phyloP scores from a whole-genome alignment of 2,797 vertebrate species.

The Argya squamiceps region DNA sequence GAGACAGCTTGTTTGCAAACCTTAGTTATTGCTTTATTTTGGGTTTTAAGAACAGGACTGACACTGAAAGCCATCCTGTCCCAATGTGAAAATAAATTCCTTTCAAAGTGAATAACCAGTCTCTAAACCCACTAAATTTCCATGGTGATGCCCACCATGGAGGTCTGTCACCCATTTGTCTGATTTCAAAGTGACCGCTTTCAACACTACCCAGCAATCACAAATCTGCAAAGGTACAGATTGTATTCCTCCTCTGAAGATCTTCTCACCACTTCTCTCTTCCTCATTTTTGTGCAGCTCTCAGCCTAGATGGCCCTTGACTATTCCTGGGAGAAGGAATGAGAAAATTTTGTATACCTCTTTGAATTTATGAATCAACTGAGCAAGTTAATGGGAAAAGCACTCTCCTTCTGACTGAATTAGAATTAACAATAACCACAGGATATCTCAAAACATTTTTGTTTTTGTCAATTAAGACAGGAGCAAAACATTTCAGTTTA shows the following conservation, averaged over 20 bases:
- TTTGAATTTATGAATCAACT: not conserved
- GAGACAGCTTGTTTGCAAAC: not conserved
- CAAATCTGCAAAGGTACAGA: not conserved
- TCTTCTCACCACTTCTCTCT: not conserved
- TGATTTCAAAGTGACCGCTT: not conserved
- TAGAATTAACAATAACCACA: not conserved
- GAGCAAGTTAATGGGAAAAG: not conserved
- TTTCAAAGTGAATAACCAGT: not conserved
- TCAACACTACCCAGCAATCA: not conserved
- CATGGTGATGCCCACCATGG: rapidly evolving
- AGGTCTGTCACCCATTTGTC: not conserved
- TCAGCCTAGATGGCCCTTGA: not conserved
- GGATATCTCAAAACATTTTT: not conserved
- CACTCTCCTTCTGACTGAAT: not conserved
- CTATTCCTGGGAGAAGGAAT: not conserved
- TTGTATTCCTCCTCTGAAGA: not conserved
- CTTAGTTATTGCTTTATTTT: not conserved
- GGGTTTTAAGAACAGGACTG: not conserved
- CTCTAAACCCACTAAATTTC: not conserved
- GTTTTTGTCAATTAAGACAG: not conserved
- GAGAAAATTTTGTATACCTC: not conserved
- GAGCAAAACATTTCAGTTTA: not conserved
- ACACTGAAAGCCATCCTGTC: not conserved
- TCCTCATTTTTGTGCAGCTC: not conserved
- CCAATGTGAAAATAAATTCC: not conserved